A percentile compares a stretch with the other conserved stretches of the same genome.
Evolutionary conservation across 1,140 invertebrate genomes (phyloP).

Genomic region (Cotesia vestalis): DNA sequence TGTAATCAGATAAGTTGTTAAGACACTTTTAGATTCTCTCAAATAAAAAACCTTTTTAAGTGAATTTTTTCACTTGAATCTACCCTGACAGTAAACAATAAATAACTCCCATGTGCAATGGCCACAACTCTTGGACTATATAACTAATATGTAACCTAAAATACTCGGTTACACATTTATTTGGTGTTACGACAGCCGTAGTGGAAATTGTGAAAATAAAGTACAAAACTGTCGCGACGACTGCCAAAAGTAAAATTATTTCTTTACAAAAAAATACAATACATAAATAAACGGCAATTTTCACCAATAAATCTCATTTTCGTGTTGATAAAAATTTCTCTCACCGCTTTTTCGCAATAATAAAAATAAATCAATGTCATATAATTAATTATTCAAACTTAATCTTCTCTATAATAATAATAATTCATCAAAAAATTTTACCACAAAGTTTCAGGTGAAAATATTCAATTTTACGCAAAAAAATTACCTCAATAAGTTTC

Average conservation of each 20-base stretch:
- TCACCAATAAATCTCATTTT: not conserved
- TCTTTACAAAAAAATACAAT: not conserved
- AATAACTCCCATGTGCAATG: slow-evolving; percentile 60
- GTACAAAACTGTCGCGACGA: not conserved
- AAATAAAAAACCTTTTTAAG: too few species aligned
- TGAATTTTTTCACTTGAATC: slow-evolving; percentile 35
- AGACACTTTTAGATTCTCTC: too few species aligned
- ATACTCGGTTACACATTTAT: slow-evolving; percentile 15
- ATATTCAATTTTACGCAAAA: too few species aligned
- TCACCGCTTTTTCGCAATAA: too few species aligned
- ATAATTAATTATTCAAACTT: too few species aligned
- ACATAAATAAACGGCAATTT: not conserved
- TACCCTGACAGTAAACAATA: slow-evolving; percentile 51
- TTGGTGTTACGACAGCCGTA: slow-evolving; percentile 1
- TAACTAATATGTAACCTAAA: slow-evolving; percentile 27
- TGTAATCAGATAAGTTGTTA: too few species aligned
- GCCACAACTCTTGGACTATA: slow-evolving; percentile 52
- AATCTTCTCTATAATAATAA: too few species aligned
- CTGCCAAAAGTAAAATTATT: not conserved
- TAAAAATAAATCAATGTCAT: too few species aligned
- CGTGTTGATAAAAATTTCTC: slow-evolving; percentile 16
- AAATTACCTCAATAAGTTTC: too few species aligned
- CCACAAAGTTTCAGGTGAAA: too few species aligned
- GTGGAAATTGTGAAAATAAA: slow-evolving; percentile 18
- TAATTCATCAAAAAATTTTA: too few species aligned